These are phyloP conservation scores for Xiphophorus maculatus DNA, from an alignment of 2,113 vertebrate genomes.

Conservation along the genomic window DNA sequence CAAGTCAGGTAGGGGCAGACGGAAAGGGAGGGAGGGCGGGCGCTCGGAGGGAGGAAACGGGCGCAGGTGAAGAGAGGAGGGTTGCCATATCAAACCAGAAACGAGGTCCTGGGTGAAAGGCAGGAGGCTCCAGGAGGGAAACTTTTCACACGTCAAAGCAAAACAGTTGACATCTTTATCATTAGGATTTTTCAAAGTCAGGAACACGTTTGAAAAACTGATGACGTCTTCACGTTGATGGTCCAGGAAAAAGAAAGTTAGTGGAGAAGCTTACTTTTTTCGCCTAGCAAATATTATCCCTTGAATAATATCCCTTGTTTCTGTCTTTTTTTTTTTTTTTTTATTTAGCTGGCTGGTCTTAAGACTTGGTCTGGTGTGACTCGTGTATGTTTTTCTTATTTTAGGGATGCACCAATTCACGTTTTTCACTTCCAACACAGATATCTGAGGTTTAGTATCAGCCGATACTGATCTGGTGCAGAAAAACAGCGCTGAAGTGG, in stretches of 20 bases:
- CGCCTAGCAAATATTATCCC: background rate
- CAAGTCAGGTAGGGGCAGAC: constrained; percentile 51
- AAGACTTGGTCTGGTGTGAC: too few species aligned
- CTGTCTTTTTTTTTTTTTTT: background rate
- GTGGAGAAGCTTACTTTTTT: background rate
- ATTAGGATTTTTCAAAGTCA: constrained; percentile 24
- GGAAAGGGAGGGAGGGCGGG: constrained; percentile 29
- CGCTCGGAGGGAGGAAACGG: constrained; percentile 15
- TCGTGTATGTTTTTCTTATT: too few species aligned
- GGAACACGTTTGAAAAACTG: background rate
- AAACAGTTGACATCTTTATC: constrained; percentile 7
- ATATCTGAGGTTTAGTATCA: too few species aligned
- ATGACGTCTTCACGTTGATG: background rate
- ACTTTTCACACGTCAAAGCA: constrained; percentile 1
- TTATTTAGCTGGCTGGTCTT: too few species aligned
- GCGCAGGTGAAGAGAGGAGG: constrained; percentile 18
- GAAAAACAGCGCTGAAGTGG: too few species aligned
- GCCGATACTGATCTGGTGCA: too few species aligned
- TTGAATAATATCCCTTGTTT: background rate
- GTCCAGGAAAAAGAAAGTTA: background rate
- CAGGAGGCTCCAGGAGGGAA: constrained; percentile 18
- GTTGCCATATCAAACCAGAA: constrained; percentile 15
- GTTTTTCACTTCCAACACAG: too few species aligned
- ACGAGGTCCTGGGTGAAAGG: constrained; percentile 15
- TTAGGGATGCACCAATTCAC: too few species aligned